A percentile compares a stretch with the other conserved stretches of the same genome.
Evolutionary conservation across 2,113 vertebrate genomes (phyloP).

Genomic region (Dendrocopos noguchii): DNA sequence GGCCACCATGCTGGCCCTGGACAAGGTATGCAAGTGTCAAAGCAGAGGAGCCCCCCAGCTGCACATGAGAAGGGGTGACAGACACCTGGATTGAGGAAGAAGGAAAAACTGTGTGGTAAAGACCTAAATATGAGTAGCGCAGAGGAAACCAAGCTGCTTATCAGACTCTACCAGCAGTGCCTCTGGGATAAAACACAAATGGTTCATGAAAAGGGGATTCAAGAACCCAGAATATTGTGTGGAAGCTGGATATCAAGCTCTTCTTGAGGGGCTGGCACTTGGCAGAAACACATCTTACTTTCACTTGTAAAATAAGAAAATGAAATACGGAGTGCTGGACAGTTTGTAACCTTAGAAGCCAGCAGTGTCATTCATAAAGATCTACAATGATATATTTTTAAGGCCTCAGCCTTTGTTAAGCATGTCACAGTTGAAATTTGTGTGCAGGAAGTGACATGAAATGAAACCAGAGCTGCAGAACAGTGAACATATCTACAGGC

Average conservation of each 20-base stretch:
- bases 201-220: background rate
- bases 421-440: background rate
- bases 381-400: background rate
- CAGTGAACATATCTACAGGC: background rate
- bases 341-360: background rate
- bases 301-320: background rate
- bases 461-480: background rate
- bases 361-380: background rate
- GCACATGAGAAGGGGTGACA: background rate
- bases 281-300: background rate
- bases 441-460: background rate
- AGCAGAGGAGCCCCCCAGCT: background rate
- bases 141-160: background rate
- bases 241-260: background rate
- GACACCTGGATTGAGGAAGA: background rate
- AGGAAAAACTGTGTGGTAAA: background rate
- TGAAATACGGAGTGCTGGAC: background rate
- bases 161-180: accelerated
- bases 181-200: background rate
- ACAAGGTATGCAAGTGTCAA: background rate
- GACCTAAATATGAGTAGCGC: accelerated
- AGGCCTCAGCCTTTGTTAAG: background rate
- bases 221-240: background rate
- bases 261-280: background rate
- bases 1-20: accelerated